phyloP scores from a whole-genome alignment of 2,113 vertebrate genomes.

The Grammomys surdaster region DNA sequence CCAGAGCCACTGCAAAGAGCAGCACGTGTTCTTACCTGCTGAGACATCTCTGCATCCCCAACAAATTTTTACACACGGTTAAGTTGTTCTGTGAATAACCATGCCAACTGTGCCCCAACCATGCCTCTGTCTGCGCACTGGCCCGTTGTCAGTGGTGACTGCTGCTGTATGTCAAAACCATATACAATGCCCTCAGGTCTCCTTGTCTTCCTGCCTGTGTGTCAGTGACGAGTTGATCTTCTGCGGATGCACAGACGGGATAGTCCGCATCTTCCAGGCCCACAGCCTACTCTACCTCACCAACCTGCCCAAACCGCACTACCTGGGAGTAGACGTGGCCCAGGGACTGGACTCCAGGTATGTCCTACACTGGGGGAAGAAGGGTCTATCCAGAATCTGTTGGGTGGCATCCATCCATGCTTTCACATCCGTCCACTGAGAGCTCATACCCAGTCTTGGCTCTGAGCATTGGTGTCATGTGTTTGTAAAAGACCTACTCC shows the following conservation, averaged over 20 bases:
- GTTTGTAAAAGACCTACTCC: background rate
- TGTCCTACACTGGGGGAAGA: background rate
- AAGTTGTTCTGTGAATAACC: background rate
- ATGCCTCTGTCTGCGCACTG: background rate
- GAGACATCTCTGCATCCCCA: background rate
- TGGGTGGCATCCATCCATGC: background rate
- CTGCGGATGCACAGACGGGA: constrained; percentile 93
- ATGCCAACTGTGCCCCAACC: background rate
- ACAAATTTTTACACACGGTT: background rate
- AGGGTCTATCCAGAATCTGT: background rate
- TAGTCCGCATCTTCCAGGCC: constrained; percentile 88
- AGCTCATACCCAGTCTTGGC: background rate
- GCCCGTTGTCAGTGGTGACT: background rate
- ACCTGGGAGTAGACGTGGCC: constrained; percentile 88
- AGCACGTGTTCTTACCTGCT: background rate
- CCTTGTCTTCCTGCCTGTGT: constrained; percentile 87
- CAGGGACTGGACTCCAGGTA: constrained; percentile 85
- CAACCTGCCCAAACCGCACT: constrained; percentile 91
- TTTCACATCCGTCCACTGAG: background rate
- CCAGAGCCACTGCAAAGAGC: background rate
- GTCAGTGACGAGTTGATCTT: constrained; percentile 90
- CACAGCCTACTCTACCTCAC: constrained; percentile 87
- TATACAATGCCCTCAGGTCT: constrained; percentile 83
- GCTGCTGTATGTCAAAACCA: background rate
- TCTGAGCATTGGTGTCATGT: too few relatives aligned